Evolutionary conservation across 2,888 invertebrate genomes (phyloP).

Genomic region (Helleia helle): DNA sequence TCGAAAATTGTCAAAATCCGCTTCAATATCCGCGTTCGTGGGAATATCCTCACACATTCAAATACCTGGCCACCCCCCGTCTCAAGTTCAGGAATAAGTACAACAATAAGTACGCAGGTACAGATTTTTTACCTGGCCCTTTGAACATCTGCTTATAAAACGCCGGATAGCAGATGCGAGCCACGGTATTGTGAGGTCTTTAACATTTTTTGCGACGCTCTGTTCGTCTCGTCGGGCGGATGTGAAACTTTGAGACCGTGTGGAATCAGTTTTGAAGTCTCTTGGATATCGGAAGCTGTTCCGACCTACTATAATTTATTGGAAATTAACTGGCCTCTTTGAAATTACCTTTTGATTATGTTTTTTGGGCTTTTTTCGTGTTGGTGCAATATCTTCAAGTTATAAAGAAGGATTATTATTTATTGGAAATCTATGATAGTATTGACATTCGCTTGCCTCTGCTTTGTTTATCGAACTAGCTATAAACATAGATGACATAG

Average conservation of each 20-base stretch:
- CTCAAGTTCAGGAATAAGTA: slow-evolving; percentile 47
- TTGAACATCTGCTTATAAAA: slow-evolving; percentile 48
- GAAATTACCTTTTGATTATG: too few species aligned
- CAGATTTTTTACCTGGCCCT: slow-evolving; percentile 44
- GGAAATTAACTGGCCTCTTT: slow-evolving; percentile 7
- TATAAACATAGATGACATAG: too few species aligned
- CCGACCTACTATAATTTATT: slow-evolving; percentile 16
- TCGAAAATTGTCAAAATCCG: neutral
- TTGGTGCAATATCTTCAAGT: too few species aligned
- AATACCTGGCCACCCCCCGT: slow-evolving; percentile 29
- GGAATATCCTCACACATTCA: slow-evolving; percentile 19
- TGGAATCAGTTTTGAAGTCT: slow-evolving; percentile 48
- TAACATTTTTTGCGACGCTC: slow-evolving; percentile 37
- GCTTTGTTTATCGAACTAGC: too few species aligned
- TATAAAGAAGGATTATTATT: too few species aligned
- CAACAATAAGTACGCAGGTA: slow-evolving; percentile 46
- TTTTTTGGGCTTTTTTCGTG: too few species aligned
- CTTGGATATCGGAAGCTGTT: slow-evolving; percentile 35
- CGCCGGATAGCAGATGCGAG: slow-evolving; percentile 58
- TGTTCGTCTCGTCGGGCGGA: slow-evolving; percentile 23
- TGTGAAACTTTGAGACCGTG: slow-evolving; percentile 22
- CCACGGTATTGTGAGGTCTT: slow-evolving; percentile 37
- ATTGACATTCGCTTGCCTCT: too few species aligned
- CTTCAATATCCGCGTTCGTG: slow-evolving; percentile 14
- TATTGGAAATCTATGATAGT: too few species aligned